phyloP scores from a whole-genome alignment of 2,113 vertebrate species.

The Mirza zaza region DNA sequence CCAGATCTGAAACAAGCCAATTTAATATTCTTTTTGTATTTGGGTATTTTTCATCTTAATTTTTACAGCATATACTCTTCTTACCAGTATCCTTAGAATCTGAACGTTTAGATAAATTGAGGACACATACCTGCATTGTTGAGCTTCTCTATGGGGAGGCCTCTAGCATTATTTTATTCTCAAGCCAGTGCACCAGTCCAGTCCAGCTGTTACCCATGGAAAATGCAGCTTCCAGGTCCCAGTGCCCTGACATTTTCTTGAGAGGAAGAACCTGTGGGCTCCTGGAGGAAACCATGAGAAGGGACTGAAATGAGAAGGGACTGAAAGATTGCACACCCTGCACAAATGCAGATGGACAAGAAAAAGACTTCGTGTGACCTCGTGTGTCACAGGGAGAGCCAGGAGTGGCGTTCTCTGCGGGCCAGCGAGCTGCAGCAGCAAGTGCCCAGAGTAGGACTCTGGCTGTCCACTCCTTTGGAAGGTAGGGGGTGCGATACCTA shows the following conservation, averaged over 20 bases:
- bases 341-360: background rate
- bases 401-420: background rate
- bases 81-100: constrained; percentile 64
- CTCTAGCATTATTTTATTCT: background rate
- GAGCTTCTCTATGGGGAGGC: constrained; percentile 35
- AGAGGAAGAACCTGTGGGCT: constrained; percentile 16
- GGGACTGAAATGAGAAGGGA: background rate
- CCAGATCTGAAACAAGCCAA: constrained; percentile 64
- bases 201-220: background rate
- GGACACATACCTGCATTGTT: constrained; percentile 36
- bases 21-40: constrained; percentile 62
- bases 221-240: constrained; percentile 29
- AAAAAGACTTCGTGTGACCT: background rate
- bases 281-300: constrained; percentile 16
- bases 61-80: constrained; percentile 74
- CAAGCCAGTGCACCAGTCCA: background rate
- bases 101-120: constrained; percentile 58
- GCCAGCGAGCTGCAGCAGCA: background rate
- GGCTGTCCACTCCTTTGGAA: background rate
- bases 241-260: background rate
- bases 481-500: background rate
- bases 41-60: constrained; percentile 76
- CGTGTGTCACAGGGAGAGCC: background rate
- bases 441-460: background rate
- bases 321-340: background rate